A percentile compares a stretch with the other conserved stretches of the same genome.
Evolutionary conservation across 2,797 vertebrate species (phyloP).

Genomic region (Spinus olivaceus): DNA sequence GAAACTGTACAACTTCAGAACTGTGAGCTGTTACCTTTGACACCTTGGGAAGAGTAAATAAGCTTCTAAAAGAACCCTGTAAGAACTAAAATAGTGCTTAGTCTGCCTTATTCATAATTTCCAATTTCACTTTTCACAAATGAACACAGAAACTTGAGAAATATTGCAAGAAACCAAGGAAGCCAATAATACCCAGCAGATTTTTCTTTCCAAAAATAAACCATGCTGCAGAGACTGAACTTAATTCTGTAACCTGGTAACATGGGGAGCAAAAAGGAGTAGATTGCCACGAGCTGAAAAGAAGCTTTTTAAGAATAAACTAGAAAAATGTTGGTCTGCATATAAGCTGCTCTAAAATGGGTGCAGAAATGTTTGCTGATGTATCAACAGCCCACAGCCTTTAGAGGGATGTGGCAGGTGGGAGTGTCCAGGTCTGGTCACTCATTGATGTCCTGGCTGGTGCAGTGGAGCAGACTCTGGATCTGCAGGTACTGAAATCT

Average conservation of each 20-base stretch:
- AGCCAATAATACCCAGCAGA: not conserved
- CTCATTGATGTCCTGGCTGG: not conserved
- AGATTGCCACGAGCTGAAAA: not conserved
- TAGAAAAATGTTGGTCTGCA: not conserved
- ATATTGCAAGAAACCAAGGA: not conserved
- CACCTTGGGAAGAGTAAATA: constrained; percentile 42
- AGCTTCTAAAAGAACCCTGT: not conserved
- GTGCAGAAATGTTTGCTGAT: not conserved
- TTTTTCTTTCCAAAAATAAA: constrained; percentile 2
- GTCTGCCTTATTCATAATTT: constrained; percentile 3
- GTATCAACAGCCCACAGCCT: not conserved
- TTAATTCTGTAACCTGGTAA: not conserved
- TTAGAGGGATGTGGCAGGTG: not conserved
- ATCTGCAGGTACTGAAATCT: not conserved
- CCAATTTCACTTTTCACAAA: not conserved
- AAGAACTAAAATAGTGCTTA: not conserved
- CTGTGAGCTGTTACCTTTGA: constrained; percentile 40
- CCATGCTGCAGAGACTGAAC: not conserved
- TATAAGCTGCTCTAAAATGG: not conserved
- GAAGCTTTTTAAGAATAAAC: not conserved
- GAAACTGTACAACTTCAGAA: constrained; percentile 32
- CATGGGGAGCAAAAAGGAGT: not conserved
- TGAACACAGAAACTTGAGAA: not conserved
- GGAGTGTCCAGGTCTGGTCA: not conserved
- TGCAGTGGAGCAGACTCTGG: not conserved